Conservation (phyloP, 2,888 invertebrate species). For the Thelaira solivaga region DNA sequence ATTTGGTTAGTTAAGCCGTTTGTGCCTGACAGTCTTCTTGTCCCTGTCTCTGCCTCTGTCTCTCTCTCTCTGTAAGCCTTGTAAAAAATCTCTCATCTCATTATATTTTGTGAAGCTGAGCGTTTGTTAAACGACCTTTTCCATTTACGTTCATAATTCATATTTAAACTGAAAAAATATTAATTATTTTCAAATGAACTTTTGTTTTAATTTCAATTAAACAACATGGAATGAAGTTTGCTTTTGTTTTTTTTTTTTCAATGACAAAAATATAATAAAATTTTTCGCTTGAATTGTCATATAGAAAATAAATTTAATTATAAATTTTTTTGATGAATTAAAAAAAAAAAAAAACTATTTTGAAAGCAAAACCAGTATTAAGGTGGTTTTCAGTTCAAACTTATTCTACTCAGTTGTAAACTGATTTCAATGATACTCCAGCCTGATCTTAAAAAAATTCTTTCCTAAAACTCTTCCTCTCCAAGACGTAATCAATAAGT, state of each 20-base stretch:
- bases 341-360: too few relatives aligned
- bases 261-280: neutral
- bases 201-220: conserved; percentile 3
- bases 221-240: neutral
- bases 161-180: conserved; percentile 54
- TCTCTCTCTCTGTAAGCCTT: conserved; percentile 13
- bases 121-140: conserved; percentile 61
- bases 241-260: neutral
- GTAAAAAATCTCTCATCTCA: conserved; percentile 42
- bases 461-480: too few relatives aligned
- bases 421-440: too few relatives aligned
- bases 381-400: too few relatives aligned
- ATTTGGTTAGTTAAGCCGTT: conserved; percentile 27
- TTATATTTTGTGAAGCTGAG: conserved; percentile 38
- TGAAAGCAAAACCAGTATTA: too few relatives aligned
- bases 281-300: neutral
- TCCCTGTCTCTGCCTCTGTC: conserved; percentile 16
- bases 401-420: too few relatives aligned
- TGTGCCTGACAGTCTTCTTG: conserved; percentile 35
- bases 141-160: conserved; percentile 33
- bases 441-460: too few relatives aligned
- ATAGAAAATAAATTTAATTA: neutral
- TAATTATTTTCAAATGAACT: conserved; percentile 33
- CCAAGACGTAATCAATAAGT: too few relatives aligned
- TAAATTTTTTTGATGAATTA: too few relatives aligned